Evolutionary conservation across 2,888 invertebrate species (phyloP).

Genomic region (Acanthosepion esculentum): DNA sequence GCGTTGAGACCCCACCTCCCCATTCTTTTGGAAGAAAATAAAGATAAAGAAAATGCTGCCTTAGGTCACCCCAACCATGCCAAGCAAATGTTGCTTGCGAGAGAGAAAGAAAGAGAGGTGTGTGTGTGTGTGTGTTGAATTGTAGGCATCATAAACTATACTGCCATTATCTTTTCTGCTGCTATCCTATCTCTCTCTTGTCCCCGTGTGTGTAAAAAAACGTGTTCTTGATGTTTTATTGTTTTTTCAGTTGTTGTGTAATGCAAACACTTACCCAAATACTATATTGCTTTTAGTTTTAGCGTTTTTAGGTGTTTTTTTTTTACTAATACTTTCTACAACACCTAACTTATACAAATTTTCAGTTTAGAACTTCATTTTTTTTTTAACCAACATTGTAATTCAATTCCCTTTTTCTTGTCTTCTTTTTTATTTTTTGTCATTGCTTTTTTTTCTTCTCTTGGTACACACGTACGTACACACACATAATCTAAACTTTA

Average conservation of each 20-base stretch:
- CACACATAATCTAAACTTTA: background rate
- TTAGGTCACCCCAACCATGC: slow-evolving; percentile 33
- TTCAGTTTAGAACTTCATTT: background rate
- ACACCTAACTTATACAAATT: background rate
- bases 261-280: too few relatives aligned
- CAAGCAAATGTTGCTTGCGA: background rate
- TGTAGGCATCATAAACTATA: background rate
- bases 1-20: background rate
- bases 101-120: background rate
- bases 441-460: background rate
- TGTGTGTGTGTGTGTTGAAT: background rate
- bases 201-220: background rate
- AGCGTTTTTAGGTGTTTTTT: too few relatives aligned
- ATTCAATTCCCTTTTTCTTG: background rate
- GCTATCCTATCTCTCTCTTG: background rate
- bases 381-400: background rate
- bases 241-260: background rate
- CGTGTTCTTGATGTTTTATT: background rate
- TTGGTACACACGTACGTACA: too few relatives aligned
- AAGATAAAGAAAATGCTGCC: background rate
- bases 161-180: background rate
- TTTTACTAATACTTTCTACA: too few relatives aligned
- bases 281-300: too few relatives aligned
- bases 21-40: background rate
- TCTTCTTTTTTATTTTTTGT: background rate